phyloP scores from a whole-genome alignment of 2,113 vertebrate species.

The Elephas maximus region DNA sequence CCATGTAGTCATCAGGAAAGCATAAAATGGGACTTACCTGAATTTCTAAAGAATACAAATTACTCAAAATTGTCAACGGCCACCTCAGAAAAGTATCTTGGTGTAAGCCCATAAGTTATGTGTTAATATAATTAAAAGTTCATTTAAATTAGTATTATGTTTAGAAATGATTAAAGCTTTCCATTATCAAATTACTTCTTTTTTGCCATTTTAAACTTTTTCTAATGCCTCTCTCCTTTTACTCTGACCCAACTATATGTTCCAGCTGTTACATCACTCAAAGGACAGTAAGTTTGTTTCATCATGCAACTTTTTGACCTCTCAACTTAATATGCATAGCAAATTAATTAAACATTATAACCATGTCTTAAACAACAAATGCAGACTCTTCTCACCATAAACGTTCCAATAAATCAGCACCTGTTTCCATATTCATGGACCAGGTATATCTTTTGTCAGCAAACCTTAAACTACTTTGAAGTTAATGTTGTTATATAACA shows the following conservation, averaged over 20 bases:
- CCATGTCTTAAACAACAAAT: background rate
- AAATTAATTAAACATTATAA: constrained; percentile 38
- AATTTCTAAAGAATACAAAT: constrained; percentile 53
- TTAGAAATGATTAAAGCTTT: constrained; percentile 56
- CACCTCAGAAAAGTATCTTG: background rate
- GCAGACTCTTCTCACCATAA: background rate
- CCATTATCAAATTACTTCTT: constrained; percentile 50
- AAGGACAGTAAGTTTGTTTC: background rate
- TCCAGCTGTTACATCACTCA: constrained; percentile 4
- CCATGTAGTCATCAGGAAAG: constrained; percentile 27
- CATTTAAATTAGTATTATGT: constrained; percentile 47
- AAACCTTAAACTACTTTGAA: constrained; percentile 10
- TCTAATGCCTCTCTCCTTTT: background rate
- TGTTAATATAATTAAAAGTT: constrained; percentile 30
- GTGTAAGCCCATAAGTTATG: constrained; percentile 8
- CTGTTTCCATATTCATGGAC: constrained; percentile 45
- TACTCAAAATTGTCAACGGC: constrained; percentile 54
- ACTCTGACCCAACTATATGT: background rate
- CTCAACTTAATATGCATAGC: constrained; percentile 15
- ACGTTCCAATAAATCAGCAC: background rate
- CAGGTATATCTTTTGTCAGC: background rate
- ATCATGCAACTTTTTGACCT: constrained; percentile 25
- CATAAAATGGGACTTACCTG: background rate
- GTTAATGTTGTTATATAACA: background rate
- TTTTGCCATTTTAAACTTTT: constrained; percentile 52